These are phyloP conservation scores for Sericinus montela DNA, from an alignment of 2,888 invertebrate genomes.

Conservation along the genomic window DNA sequence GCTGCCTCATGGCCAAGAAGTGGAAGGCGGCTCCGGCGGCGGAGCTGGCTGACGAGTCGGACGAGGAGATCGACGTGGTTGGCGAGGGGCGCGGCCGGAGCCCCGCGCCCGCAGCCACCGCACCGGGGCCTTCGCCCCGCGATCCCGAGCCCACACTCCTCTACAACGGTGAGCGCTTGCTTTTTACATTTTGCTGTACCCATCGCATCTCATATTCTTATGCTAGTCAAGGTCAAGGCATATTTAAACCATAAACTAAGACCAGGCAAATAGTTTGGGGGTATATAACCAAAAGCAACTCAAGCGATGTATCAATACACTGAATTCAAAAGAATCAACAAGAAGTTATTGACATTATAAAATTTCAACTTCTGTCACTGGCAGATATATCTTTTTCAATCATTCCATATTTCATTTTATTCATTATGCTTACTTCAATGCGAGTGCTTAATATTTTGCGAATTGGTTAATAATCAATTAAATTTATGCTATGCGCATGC, in stretches of 20 bases:
- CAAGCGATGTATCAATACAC: too few species aligned
- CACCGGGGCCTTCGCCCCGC: slow-evolving; percentile 85
- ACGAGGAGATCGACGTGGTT: slow-evolving; percentile 93
- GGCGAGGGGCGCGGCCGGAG: slow-evolving; percentile 84
- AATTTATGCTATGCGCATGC: slow-evolving; percentile 44
- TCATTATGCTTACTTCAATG: slow-evolving; percentile 32
- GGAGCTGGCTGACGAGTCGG: slow-evolving; percentile 81
- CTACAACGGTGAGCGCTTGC: slow-evolving; percentile 83
- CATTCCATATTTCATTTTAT: not conserved
- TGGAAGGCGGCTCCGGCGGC: slow-evolving; percentile 87
- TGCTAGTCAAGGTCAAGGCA: not conserved
- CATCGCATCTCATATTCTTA: not conserved
- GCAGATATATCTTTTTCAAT: not conserved
- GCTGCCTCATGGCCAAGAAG: slow-evolving; percentile 97
- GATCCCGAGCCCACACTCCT: slow-evolving; percentile 85
- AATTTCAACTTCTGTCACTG: too few species aligned
- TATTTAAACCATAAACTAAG: not conserved
- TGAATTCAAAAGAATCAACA: too few species aligned
- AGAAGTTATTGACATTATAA: too few species aligned
- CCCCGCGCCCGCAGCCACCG: slow-evolving; percentile 75
- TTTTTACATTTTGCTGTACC: slow-evolving; percentile 7
- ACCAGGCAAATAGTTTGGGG: not conserved
- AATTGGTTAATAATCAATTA: slow-evolving; percentile 39
- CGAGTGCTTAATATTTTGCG: slow-evolving; percentile 52
- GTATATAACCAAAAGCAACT: not conserved